phyloP scores from a whole-genome alignment of 2,113 vertebrate species.

The Psilopogon haemacephalus region DNA sequence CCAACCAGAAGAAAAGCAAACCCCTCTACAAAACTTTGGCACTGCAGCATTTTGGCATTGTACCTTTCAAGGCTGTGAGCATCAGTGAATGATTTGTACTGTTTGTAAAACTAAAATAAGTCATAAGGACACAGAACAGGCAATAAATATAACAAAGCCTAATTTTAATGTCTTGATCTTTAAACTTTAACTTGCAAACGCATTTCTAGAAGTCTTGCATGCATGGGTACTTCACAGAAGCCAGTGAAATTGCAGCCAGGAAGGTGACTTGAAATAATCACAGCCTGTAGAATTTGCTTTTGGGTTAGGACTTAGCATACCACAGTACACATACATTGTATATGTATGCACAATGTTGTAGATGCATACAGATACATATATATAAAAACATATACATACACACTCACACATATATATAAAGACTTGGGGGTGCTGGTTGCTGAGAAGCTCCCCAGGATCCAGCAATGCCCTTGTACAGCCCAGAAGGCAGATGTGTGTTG shows the following conservation, averaged over 20 bases:
- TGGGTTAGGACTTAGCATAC: neutral
- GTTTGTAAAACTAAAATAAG: neutral
- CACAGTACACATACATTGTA: too few relatives aligned
- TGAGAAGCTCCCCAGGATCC: too few relatives aligned
- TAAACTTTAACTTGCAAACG: neutral
- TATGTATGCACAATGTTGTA: accelerated
- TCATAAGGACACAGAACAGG: neutral
- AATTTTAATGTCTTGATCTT: neutral
- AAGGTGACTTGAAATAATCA: neutral
- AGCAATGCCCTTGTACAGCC: too few relatives aligned
- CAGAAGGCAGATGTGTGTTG: too few relatives aligned
- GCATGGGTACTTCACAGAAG: neutral
- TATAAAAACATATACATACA: too few relatives aligned
- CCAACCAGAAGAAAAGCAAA: neutral
- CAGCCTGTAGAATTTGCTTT: neutral
- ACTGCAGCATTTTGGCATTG: neutral
- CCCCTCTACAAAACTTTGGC: neutral
- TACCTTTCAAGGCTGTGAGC: neutral
- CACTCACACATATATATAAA: too few relatives aligned
- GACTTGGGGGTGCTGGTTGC: too few relatives aligned
- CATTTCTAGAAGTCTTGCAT: neutral
- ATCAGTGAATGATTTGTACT: neutral
- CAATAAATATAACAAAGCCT: neutral
- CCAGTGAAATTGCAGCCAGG: neutral
- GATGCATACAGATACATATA: too few relatives aligned